Evolutionary conservation across 30 jellyfish, hydroid and myxozoan genomes (phyloP), one percentile per base, ranked within the genome.

Genomic region (Turritopsis rubra): DNA sequence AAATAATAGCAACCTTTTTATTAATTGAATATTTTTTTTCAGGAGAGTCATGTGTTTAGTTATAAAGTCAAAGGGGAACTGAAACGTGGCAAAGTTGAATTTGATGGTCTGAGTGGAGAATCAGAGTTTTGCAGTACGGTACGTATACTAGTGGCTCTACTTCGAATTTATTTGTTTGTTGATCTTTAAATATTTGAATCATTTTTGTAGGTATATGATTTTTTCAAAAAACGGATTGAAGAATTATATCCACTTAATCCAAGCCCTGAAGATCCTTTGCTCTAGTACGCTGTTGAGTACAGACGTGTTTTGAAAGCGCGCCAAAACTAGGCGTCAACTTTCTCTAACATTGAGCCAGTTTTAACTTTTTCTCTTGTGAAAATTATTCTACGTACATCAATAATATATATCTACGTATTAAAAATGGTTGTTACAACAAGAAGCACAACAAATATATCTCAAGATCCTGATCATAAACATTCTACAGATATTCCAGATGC

Each of bases 71-170:
- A 91, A 54, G 88, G 81, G 21, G 26, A 71, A 29, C 18, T 21
- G 23, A 29, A 75, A 8, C 90, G 88, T n/a, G 93, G 83, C 60
- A 83, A 26, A 0, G 30, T 91, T n/a, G 95, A 86, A 29, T 83
- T 91, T 76, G 75, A 52, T 76, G 97, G 97, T 23, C 87, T 91
- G 8, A 79, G 83, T 73, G 97, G 90, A 31, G 83, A 80, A 17
- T 87, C 95, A 0, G 85, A 83, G 29, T 77, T 77, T 77, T 77
- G 71, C 41, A 25, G n/a, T 13, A 77, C 70, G 8, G 85, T 77
- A 77, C 1, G 28, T 0, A 75, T 41, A 5, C 13, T 13, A 41
- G 9, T 41, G 5, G 5, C 9, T 41, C 13, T 41, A 41, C 5
- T 21, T 68, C 77, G 8, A 68, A 3, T 26, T 68, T 16, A 5